Evolutionary conservation across 2,113 vertebrate species (phyloP).

Genomic region (Stigmatopora nigra): DNA sequence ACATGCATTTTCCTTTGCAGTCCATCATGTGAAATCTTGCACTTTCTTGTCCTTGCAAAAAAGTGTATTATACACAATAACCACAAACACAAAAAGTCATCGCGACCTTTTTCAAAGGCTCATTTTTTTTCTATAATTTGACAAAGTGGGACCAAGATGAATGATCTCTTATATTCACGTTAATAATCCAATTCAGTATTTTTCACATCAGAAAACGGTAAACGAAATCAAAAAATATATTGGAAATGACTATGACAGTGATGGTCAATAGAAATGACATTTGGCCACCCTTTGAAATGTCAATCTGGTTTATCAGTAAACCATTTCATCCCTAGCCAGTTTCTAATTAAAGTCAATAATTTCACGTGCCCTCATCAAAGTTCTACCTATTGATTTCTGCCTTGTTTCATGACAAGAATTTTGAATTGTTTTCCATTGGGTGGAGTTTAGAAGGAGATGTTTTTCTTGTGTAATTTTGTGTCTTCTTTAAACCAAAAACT

Average conservation of each 20-base stretch:
- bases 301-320: neutral
- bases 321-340: constrained; percentile 1
- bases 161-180: neutral
- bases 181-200: too few relatives aligned
- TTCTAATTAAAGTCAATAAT: constrained; percentile 54
- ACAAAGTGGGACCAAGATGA: neutral
- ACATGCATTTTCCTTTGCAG: too few relatives aligned
- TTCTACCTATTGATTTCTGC: constrained; percentile 54
- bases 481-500: constrained; percentile 30
- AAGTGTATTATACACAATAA: too few relatives aligned
- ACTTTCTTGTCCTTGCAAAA: too few relatives aligned
- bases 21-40: too few relatives aligned
- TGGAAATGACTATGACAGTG: neutral
- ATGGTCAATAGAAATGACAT: neutral
- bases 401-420: constrained; percentile 41
- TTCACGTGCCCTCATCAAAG: constrained; percentile 23
- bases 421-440: constrained; percentile 39
- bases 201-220: neutral
- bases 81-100: neutral
- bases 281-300: neutral
- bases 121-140: neutral
- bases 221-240: neutral
- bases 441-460: constrained; percentile 33
- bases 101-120: neutral
- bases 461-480: constrained; percentile 25